Conservation (phyloP, 2,888 invertebrate species). For the Alsophila aescularia region DNA sequence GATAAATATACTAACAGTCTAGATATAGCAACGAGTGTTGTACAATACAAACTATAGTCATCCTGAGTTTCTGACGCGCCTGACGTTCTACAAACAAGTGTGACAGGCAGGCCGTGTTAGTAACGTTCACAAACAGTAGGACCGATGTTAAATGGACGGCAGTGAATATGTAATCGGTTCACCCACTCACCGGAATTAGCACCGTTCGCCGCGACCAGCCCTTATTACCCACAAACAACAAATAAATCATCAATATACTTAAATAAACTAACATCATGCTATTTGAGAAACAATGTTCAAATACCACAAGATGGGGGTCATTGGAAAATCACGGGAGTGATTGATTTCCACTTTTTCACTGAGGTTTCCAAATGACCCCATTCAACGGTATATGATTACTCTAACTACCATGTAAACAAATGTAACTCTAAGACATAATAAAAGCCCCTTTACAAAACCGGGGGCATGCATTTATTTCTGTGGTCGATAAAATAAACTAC, state of each 20-base stretch:
- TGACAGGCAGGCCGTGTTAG: slow-evolving; percentile 42
- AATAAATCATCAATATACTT: slow-evolving; percentile 60
- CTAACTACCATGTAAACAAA: slow-evolving; percentile 24
- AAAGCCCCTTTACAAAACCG: slow-evolving; percentile 32
- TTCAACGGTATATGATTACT: slow-evolving; percentile 8
- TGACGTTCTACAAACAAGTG: slow-evolving; percentile 21
- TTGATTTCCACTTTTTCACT: background rate
- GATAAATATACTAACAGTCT: slow-evolving; percentile 14
- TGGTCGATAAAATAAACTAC: slow-evolving; percentile 39
- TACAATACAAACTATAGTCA: slow-evolving; percentile 2
- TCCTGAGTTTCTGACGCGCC: slow-evolving; percentile 9
- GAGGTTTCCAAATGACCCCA: slow-evolving; percentile 6
- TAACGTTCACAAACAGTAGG: slow-evolving; percentile 57
- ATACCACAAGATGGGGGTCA: slow-evolving; percentile 10
- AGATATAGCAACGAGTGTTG: slow-evolving; percentile 11
- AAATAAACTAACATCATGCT: slow-evolving; percentile 52
- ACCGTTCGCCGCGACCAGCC: slow-evolving; percentile 67
- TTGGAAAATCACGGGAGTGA: background rate
- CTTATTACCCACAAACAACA: slow-evolving; percentile 76
- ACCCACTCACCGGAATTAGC: slow-evolving; percentile 76
- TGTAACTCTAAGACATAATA: slow-evolving; percentile 33
- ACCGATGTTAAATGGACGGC: slow-evolving; percentile 50
- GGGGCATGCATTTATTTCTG: slow-evolving; percentile 40
- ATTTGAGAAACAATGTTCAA: slow-evolving; percentile 13
- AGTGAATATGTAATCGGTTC: slow-evolving; percentile 61